Evolutionary conservation across 2,888 invertebrate species (phyloP).

Genomic region (Osedax fenrisi): DNA sequence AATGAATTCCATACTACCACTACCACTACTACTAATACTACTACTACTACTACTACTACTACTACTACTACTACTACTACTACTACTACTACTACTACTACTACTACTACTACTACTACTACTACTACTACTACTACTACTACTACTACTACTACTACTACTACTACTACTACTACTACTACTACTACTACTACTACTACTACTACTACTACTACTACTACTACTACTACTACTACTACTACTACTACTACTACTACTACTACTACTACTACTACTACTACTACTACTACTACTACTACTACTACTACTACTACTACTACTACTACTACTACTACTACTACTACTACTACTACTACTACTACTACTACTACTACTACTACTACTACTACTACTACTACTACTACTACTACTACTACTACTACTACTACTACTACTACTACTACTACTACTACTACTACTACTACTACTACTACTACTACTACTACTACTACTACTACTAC

Average conservation of each 20-base stretch:
- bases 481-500: constrained; percentile 21
- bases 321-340: constrained; percentile 9
- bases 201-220: constrained; percentile 13
- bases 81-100: constrained; percentile 4
- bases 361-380: constrained; percentile 14
- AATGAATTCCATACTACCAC: too few relatives aligned
- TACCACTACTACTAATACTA: too few relatives aligned
- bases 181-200: constrained; percentile 11
- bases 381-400: constrained; percentile 12
- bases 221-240: constrained; percentile 12
- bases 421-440: constrained; percentile 1
- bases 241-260: constrained; percentile 14
- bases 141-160: constrained; percentile 9
- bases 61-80: constrained; percentile 6
- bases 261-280: constrained; percentile 12
- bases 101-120: constrained; percentile 14
- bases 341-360: constrained; percentile 12
- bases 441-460: constrained; percentile 5
- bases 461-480: constrained; percentile 3
- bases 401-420: constrained; percentile 7
- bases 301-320: constrained; percentile 16
- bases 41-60: constrained; percentile 12
- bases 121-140: constrained; percentile 16
- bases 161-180: constrained; percentile 12
- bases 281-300: constrained; percentile 14